Conservation (phyloP, 2,113 vertebrate genomes). For the Myxocyprinus asiaticus region DNA sequence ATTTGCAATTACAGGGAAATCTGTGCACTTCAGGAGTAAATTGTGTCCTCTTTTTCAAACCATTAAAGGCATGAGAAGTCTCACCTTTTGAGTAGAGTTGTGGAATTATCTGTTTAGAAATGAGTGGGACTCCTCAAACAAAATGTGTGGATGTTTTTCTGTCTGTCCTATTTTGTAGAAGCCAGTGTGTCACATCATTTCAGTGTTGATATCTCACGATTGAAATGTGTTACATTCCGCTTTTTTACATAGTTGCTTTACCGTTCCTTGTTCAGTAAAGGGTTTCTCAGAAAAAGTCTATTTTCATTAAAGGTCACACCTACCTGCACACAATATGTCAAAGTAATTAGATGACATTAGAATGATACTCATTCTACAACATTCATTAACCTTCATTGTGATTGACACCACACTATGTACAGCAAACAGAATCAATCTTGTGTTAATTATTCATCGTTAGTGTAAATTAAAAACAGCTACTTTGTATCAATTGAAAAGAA, state of each 20-base stretch:
- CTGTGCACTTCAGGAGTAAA: constrained; percentile 26
- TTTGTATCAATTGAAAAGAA: constrained; percentile 12
- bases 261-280: neutral
- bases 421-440: constrained; percentile 3
- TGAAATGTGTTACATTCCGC: neutral
- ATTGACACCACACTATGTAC: constrained; percentile 14
- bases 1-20: constrained; percentile 41
- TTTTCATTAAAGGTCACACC: neutral
- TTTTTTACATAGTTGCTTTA: neutral
- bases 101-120: neutral
- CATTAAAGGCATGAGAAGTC: constrained; percentile 31
- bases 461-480: constrained; percentile 34
- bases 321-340: neutral
- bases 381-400: constrained; percentile 34
- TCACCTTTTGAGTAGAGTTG: constrained; percentile 32
- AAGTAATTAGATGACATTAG: constrained; percentile 24
- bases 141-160: neutral
- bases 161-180: neutral
- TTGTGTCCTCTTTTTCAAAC: constrained; percentile 30
- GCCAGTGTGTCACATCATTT: neutral
- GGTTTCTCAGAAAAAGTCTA: constrained; percentile 1
- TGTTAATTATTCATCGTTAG: constrained; percentile 63
- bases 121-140: constrained; percentile 6
- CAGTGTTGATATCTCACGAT: neutral
- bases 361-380: constrained; percentile 23